Conservation (phyloP, 2,797 vertebrate species). For the Alcedo atthis region DNA sequence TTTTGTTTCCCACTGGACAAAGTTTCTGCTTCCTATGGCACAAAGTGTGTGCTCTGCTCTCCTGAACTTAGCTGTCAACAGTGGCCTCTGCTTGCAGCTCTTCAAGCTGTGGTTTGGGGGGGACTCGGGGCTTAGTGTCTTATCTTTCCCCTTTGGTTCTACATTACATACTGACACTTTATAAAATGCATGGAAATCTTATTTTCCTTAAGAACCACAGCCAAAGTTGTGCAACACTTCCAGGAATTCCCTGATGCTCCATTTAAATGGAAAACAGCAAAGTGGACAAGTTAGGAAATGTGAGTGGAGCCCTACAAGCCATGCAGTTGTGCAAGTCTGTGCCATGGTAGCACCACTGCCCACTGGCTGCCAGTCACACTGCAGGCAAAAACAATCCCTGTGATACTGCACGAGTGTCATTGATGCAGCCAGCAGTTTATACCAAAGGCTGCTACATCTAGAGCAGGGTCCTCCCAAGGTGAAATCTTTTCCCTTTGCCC, state of each 20-base stretch:
- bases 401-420: rapidly evolving
- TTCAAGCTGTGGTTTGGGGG: not conserved
- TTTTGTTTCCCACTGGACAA: not conserved
- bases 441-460: rapidly evolving
- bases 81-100: not conserved
- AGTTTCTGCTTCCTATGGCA: not conserved
- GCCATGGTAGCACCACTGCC: not conserved
- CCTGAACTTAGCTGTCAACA: not conserved
- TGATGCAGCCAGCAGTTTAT: rapidly evolving
- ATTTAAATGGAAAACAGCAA: not conserved
- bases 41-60: not conserved
- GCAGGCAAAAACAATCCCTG: not conserved
- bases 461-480: not conserved
- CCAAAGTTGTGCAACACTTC: not conserved
- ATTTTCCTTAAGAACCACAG: not conserved
- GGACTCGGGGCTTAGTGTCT: not conserved
- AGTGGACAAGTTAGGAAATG: rapidly evolving
- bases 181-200: not conserved
- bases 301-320: rapidly evolving
- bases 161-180: rapidly evolving
- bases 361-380: not conserved
- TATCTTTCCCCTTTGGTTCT: not conserved
- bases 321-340: not conserved
- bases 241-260: not conserved
- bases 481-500: not conserved